Conservation (phyloP, 1,140 invertebrate species). For the Panulirus ornatus region DNA sequence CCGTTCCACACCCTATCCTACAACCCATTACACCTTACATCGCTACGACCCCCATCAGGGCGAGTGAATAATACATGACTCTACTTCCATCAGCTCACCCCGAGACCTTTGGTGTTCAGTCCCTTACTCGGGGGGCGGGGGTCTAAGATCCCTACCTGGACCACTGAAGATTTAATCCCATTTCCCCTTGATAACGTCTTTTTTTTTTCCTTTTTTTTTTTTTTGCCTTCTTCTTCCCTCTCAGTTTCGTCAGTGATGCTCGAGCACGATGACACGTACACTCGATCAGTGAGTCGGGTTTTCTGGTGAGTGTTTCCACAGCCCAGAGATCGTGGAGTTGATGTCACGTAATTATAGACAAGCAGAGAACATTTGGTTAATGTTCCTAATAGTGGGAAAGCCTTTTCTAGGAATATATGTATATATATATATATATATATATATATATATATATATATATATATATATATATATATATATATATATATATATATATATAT, state of each 20-base stretch:
- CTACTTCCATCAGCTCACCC: not conserved
- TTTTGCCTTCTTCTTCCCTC: too few relatives aligned
- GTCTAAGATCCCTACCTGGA: too few relatives aligned
- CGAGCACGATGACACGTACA: not conserved
- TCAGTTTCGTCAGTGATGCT: not conserved
- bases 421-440: not conserved
- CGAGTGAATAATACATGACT: not conserved
- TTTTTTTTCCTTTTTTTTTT: too few relatives aligned
- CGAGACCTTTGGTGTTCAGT: not conserved
- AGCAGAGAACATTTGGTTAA: not conserved
- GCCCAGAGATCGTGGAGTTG: not conserved
- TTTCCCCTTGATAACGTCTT: too few relatives aligned
- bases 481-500: not conserved
- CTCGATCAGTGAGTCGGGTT: not conserved
- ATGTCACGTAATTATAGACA: not conserved
- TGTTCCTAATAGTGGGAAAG: not conserved
- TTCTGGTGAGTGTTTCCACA: not conserved
- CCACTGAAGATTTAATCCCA: too few relatives aligned
- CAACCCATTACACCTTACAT: too few relatives aligned
- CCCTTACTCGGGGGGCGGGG: not conserved
- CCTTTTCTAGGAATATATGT: not conserved
- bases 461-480: not conserved
- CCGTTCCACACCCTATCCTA: too few relatives aligned
- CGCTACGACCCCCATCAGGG: too few relatives aligned
- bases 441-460: conserved; percentile 2